A percentile compares a stretch with the other conserved stretches of the same genome.
Evolutionary conservation across 2,797 vertebrate genomes (phyloP).

Genomic region (Betta splendens): DNA sequence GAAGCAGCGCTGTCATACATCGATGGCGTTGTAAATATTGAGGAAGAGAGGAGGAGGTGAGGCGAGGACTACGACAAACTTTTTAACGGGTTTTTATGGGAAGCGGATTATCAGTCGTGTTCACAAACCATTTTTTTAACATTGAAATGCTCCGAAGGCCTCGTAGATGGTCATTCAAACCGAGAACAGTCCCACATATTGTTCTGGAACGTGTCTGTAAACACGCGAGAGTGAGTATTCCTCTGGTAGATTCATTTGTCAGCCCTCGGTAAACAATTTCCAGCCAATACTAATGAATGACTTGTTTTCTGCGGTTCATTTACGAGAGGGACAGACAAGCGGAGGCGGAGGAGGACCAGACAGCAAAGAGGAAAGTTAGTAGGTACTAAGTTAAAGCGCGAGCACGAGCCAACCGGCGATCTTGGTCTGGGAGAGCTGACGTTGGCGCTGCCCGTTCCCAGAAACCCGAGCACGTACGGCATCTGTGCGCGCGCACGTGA

Average conservation of each 20-base stretch:
- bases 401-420: conserved; percentile 6
- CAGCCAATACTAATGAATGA: conserved; percentile 53
- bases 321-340: conserved; percentile 15
- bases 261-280: conserved; percentile 47
- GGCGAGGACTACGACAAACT: conserved; percentile 11
- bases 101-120: conserved; percentile 25
- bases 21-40: conserved; percentile 64
- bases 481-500: conserved; percentile 26
- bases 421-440: conserved; percentile 19
- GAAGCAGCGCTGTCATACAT: conserved; percentile 58
- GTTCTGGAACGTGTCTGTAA: background rate
- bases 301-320: conserved; percentile 39
- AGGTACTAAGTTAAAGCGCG: conserved; percentile 25
- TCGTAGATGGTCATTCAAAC: conserved; percentile 40
- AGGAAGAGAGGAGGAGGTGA: background rate
- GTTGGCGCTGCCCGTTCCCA: conserved; percentile 13
- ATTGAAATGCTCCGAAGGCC: conserved; percentile 25
- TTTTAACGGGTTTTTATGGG: conserved; percentile 42
- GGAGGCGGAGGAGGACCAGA: conserved; percentile 10
- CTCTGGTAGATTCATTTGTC: conserved; percentile 42
- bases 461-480: background rate
- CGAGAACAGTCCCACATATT: conserved; percentile 33
- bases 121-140: conserved; percentile 19
- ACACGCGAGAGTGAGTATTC: background rate
- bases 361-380: conserved; percentile 17